These are phyloP conservation scores for Aquatica leii DNA, from an alignment of 2,888 invertebrate genomes.

Conservation along the genomic window DNA sequence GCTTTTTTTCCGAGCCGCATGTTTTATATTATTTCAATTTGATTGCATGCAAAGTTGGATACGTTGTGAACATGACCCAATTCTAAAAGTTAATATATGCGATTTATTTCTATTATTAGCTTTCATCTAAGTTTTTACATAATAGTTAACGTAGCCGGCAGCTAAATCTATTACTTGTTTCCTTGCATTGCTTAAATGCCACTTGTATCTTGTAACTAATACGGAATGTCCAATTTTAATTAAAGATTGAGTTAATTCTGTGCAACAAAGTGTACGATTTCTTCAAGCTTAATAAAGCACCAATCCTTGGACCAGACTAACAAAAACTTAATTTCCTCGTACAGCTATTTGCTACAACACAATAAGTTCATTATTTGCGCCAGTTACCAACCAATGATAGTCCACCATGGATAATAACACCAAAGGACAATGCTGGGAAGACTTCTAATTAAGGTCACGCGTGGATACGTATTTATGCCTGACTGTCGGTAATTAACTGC, in stretches of 20 bases:
- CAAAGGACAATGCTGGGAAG: constrained; percentile 46
- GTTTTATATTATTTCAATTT: constrained; percentile 4
- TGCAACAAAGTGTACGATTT: too few relatives aligned
- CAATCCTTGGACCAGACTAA: too few relatives aligned
- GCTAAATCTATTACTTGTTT: constrained; percentile 25
- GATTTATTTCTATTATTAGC: constrained; percentile 35
- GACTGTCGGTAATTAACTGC: constrained; percentile 20
- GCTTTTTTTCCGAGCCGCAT: neutral
- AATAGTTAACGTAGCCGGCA: constrained; percentile 28
- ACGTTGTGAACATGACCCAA: constrained; percentile 42
- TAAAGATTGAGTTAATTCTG: too few relatives aligned
- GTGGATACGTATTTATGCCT: constrained; percentile 43
- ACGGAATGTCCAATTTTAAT: too few relatives aligned
- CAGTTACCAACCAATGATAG: constrained; percentile 48
- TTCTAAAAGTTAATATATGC: constrained; percentile 46
- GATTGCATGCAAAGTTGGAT: neutral
- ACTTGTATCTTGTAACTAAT: constrained; percentile 18
- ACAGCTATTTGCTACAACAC: constrained; percentile 42
- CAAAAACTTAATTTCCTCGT: too few relatives aligned
- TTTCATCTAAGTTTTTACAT: constrained; percentile 31
- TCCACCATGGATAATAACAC: constrained; percentile 44
- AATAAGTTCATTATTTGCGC: constrained; percentile 54
- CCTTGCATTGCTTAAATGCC: constrained; percentile 34
- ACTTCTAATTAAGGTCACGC: constrained; percentile 49
- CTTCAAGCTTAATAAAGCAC: too few relatives aligned